Evolutionary conservation across 2,888 invertebrate species (phyloP), one percentile per base, ranked within the genome.

Genomic region (Bugulina stolonifera): DNA sequence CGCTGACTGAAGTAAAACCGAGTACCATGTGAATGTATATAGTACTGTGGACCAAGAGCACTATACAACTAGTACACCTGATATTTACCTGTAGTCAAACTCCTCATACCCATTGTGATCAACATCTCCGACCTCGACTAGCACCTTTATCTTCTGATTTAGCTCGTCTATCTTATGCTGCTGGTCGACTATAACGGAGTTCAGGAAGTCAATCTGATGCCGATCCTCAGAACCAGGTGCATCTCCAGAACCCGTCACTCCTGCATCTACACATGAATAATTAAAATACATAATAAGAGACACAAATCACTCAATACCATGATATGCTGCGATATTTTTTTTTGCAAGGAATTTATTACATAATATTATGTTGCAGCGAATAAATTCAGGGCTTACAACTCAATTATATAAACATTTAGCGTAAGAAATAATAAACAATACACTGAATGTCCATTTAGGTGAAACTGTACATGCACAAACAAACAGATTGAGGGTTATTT

Each of bases 111-210:
- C 84, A 78, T 86, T 86, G 71, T 72, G 71, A 27, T 25, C 70
- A 52, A 2, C 54, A n/a, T 70, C 35, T 23, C 69, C 72, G 43
- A 43, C 52, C 32, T 71, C 72, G 32, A 73, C 57, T 18, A 73
- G 64, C 23, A 71, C 72, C 78, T 93, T 90, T 64, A 95, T 89
- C 78, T 91, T 88, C 71, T 90, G 89, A 81, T 90, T 87, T 1
- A 95, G 87, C 77, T 91, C 90, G 80, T 93, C 92, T 81, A 94
- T 94, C 84, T 96, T 96, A 77, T 89, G 89, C 85, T 95, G 94
- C 90, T 96, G 92, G 81, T 96, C 96, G 35, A 93, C 94, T 78
- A 98, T 97, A 77, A 98, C 94, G 10, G 95, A 93, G 87, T 98
- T 96, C 35, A 98, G 88, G 86, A 98, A 97, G 78, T 91, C 91